Evolutionary conservation across 1,140 invertebrate genomes (phyloP), one percentile per base, ranked within the genome.

Genomic region (Procambarus virginalis): DNA sequence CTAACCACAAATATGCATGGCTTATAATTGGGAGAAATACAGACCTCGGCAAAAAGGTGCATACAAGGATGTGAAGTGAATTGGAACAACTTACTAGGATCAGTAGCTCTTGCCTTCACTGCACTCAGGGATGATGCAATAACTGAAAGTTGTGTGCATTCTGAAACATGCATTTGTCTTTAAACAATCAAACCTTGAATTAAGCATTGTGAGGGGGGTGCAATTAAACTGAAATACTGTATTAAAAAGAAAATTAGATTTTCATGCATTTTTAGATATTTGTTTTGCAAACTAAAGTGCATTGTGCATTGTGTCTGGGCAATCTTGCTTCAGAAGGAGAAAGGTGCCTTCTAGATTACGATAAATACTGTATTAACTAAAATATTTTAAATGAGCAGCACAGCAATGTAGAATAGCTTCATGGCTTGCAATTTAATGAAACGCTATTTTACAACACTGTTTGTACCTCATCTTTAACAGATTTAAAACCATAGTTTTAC

Each of bases 161-260:
- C 78, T 80, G 78, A 80, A 80, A 80, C 78, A 80, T 80, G 78
- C 78, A 80, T n/a, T 55, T 58, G 22, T 80, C 49, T 80, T 34
- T 73, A 73, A 73, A 34, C 22, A 73, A 73, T n/a, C 68, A n/a
- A 73, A 64, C 60, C 17, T 64, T 17, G 17, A 4, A 64, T 17
- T 64, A 73, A 34, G 22, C 68, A 73, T 9, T 73, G 68, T 20
- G 68, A 73, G 34, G 68, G 68, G 68, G 34, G 20, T 34, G 34
- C 60, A 64, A 10, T 17, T 20, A 64, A 64, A 64, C 1, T 34
- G 34, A 34, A 34, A 34, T 34, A 34, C 34, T 34, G 34, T 64
- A 64, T 20, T 20, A 64, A 64, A 64, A 64, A 64, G 12, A 64
- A 64, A 2, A 64, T 64, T 8, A 17, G 60, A 20, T 64, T 20